phyloP scores from a whole-genome alignment of 2,797 vertebrate species.

The Catharus ustulatus region DNA sequence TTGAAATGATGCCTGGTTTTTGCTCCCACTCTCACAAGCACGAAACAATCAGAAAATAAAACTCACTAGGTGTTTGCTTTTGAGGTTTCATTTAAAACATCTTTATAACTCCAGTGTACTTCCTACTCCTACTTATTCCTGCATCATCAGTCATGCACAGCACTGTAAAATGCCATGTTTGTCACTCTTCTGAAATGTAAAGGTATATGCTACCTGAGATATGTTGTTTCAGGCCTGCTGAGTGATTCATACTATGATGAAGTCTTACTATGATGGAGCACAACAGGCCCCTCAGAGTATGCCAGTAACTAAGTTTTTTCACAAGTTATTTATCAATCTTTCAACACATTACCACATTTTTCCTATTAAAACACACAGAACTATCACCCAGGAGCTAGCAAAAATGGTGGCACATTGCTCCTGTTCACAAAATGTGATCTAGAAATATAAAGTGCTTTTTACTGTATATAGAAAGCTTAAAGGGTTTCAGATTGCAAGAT shows the following conservation, averaged over 20 bases:
- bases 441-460: not conserved
- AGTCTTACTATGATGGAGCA: not conserved
- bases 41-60: not conserved
- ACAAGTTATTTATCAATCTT: slow-evolving; percentile 16
- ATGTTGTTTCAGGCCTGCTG: not conserved
- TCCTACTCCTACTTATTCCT: slow-evolving; percentile 14
- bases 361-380: not conserved
- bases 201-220: not conserved
- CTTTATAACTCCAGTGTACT: not conserved
- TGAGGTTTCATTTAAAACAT: not conserved
- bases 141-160: slow-evolving; percentile 3
- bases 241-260: slow-evolving; percentile 1
- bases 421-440: not conserved
- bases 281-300: not conserved
- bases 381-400: not conserved
- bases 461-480: not conserved
- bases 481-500: not conserved
- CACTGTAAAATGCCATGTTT: not conserved
- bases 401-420: not conserved
- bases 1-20: not conserved
- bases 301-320: not conserved
- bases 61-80: not conserved
- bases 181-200: not conserved
- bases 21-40: not conserved
- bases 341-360: not conserved